Evolutionary conservation across 64 coral and sea anemone genomes (phyloP), one percentile per base, ranked within the genome.

Genomic region (Stichodactyla helianthus): DNA sequence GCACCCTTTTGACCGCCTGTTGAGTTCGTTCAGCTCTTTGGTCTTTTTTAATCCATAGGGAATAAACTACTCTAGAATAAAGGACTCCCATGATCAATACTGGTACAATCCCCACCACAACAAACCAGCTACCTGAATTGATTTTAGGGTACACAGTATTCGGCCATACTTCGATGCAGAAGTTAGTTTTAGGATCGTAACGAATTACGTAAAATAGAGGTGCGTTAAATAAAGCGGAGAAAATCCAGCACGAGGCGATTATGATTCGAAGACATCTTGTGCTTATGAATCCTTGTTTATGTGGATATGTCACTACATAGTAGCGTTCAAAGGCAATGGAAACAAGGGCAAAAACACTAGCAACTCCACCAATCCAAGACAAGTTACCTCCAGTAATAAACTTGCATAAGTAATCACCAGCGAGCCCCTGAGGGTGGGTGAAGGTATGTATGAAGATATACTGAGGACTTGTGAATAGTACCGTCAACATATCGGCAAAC

Each of bases 61-160:
- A 71, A 52, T 90, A 90, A 0, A 90, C 78, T 68, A 95, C 88
- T 82, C 83, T 86, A 10, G 77, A 82, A 81, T 95, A 95, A 9
- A 95, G 35, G 7, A 88, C 55, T 82, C 27, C 84, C 89, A 91
- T 86, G 53, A 92, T 60, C 17, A 84, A 60, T 2, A 95, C 67
- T 4, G 93, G 93, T 9, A 85, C 84, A 17, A 91, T 77, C 76
- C 90, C 93, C 6, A 87, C 89, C 9, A 91, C 79, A 53, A 91
- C 57, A 86, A 91, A 95, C 93, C 93, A 95, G 51, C 77, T 82
- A 2, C 17, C 5, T 6, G 63, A 68, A 22, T 68, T 68, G 18
- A 68, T 23, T 20, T 68, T 68, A 68, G 77, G 13, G 77, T 79
- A 79, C 4, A 79, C 77, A 18, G 2, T 79, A 14, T 52, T 79